Conservation (phyloP, 2,888 invertebrate species). For the Stegophylla sp. region DNA sequence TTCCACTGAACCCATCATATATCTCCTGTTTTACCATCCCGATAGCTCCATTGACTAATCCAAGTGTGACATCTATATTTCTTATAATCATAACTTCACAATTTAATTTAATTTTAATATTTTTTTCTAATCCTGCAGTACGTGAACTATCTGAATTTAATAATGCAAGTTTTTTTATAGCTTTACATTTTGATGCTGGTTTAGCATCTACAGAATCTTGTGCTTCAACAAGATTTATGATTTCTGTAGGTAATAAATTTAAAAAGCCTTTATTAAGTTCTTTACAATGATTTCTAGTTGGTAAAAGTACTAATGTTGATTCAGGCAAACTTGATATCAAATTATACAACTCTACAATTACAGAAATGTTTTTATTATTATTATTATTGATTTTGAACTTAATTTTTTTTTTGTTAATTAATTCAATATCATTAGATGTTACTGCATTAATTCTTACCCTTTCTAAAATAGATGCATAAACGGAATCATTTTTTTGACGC, state of each 20-base stretch:
- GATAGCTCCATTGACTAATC: slow-evolving; percentile 62
- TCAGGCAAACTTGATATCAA: slow-evolving; percentile 60
- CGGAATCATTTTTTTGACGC: slow-evolving; percentile 61
- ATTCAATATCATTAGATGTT: slow-evolving; percentile 30
- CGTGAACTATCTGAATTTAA: slow-evolving; percentile 61
- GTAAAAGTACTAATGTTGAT: slow-evolving; percentile 63
- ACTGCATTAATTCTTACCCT: slow-evolving; percentile 29
- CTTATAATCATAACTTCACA: slow-evolving; percentile 62
- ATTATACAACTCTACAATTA: slow-evolving; percentile 32
- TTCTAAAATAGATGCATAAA: slow-evolving; percentile 52
- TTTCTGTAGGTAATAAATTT: slow-evolving; percentile 60
- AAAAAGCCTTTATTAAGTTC: slow-evolving; percentile 63
- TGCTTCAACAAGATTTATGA: slow-evolving; percentile 62
- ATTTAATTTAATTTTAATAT: slow-evolving; percentile 61
- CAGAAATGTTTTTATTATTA: slow-evolving; percentile 33
- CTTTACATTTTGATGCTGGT: slow-evolving; percentile 60
- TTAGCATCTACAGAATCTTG: slow-evolving; percentile 61
- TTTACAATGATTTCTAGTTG: slow-evolving; percentile 63
- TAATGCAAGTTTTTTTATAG: slow-evolving; percentile 57
- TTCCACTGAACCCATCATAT: slow-evolving; percentile 2
- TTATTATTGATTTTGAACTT: slow-evolving; percentile 15
- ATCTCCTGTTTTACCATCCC: slow-evolving; percentile 60
- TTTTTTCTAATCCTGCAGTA: slow-evolving; percentile 62
- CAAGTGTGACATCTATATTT: slow-evolving; percentile 62
- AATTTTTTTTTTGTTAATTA: slow-evolving; percentile 23